A percentile compares a stretch with the other conserved stretches of the same genome.
phyloP scores from a whole-genome alignment of 2,888 invertebrate genomes.

The Lysandra coridon region DNA sequence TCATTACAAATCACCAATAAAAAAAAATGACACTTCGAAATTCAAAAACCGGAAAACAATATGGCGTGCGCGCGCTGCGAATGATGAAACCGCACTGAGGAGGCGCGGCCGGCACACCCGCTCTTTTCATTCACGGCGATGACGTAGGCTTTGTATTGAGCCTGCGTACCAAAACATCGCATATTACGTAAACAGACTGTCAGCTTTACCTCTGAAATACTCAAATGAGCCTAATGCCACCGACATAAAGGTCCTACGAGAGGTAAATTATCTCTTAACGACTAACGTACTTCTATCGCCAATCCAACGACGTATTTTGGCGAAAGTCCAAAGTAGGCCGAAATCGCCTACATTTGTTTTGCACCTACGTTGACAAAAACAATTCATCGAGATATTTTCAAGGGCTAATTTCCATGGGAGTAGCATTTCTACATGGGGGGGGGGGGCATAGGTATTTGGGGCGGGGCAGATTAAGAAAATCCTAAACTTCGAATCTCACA shows the following conservation, averaged over 20 bases:
- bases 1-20: constrained; percentile 16
- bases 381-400: too few species aligned
- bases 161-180: constrained; percentile 35
- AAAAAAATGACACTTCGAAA: constrained; percentile 14
- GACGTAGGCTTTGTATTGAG: constrained; percentile 39
- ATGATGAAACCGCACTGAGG: constrained; percentile 49
- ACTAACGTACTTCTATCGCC: background rate
- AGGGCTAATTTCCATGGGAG: too few species aligned
- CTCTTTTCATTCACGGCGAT: constrained; percentile 45
- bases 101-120: constrained; percentile 55
- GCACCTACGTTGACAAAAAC: too few species aligned
- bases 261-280: background rate
- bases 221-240: background rate
- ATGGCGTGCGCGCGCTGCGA: constrained; percentile 45
- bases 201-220: background rate
- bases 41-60: background rate
- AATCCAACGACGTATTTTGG: background rate
- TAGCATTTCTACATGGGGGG: too few species aligned
- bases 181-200: constrained; percentile 20
- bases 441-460: too few species aligned
- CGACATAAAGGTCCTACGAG: background rate
- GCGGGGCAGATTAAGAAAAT: too few species aligned
- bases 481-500: too few species aligned
- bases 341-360: background rate
- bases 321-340: background rate